Conservation (phyloP, 2,113 vertebrate species). For the Alosa alosa region DNA sequence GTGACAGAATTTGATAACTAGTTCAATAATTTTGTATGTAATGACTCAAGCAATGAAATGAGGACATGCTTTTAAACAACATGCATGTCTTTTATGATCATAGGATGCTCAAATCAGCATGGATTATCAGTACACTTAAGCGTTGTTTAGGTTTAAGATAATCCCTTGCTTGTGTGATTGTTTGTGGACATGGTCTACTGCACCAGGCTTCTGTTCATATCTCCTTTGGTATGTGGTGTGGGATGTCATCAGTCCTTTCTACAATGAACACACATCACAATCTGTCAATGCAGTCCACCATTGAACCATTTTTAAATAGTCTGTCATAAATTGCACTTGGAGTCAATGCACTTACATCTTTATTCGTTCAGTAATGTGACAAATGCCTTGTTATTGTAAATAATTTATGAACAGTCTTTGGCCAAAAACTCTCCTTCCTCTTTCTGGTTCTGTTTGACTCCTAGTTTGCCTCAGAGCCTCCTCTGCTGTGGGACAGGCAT, state of each 20-base stretch:
- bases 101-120: no score
- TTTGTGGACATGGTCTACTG: background rate
- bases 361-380: background rate
- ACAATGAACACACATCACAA: background rate
- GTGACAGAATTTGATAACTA: no score
- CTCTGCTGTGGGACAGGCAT: background rate
- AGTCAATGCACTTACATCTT: background rate
- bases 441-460: background rate
- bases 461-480: background rate
- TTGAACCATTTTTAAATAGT: background rate
- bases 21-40: no score
- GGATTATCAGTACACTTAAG: no score
- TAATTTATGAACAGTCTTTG: background rate
- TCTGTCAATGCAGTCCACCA: background rate
- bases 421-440: background rate
- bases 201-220: background rate
- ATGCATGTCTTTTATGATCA: no score
- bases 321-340: background rate
- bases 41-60: no score
- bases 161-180: background rate
- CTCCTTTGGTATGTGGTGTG: background rate
- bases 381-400: background rate
- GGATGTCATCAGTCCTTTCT: background rate
- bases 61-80: no score
- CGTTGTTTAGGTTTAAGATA: background rate